A percentile compares a stretch with the other conserved stretches of the same genome.
Evolutionary conservation across 37 sponge, comb jelly and placozoan genomes (phyloP).

Genomic region (Ianthella basta): DNA sequence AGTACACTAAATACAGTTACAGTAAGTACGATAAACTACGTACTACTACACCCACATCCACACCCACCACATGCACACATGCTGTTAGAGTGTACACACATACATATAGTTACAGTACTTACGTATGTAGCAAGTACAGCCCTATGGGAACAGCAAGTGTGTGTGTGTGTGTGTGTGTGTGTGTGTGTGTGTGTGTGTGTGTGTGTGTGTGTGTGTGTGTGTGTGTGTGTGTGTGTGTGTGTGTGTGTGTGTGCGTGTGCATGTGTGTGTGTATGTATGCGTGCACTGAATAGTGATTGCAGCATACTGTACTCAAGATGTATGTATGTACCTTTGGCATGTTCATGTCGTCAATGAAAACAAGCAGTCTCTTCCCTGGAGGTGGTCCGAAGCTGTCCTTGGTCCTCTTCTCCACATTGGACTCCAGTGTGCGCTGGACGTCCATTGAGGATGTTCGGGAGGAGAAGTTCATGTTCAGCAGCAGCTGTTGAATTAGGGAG

Average conservation of each 20-base stretch:
- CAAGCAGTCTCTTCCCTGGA: conserved; percentile 89
- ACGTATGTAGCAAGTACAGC: too few relatives aligned
- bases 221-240: conserved; percentile 21
- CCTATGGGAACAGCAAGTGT: too few relatives aligned
- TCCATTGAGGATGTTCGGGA: conserved; percentile 98
- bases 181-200: conserved; percentile 21
- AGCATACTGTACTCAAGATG: too few relatives aligned
- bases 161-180: conserved; percentile 9
- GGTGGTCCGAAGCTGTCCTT: conserved; percentile 99
- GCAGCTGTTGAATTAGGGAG: too few relatives aligned
- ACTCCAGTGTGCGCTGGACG: conserved; percentile 95
- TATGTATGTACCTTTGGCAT: conserved; percentile 83
- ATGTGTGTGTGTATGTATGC: conserved; percentile 18
- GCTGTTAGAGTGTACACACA: not conserved
- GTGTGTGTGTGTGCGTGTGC: conserved; percentile 25
- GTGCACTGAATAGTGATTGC: too few relatives aligned
- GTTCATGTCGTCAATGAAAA: conserved; percentile 99
- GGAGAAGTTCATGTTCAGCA: conserved; percentile 98
- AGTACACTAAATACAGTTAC: too few relatives aligned
- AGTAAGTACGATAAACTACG: too few relatives aligned
- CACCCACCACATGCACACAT: too few relatives aligned
- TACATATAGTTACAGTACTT: too few relatives aligned
- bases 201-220: conserved; percentile 24
- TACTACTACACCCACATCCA: too few relatives aligned
- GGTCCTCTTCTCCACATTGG: conserved; percentile 97